Base-by-base conservation (phyloP, 2,797 vertebrate species). In the Cyprinella venusta region DNA sequence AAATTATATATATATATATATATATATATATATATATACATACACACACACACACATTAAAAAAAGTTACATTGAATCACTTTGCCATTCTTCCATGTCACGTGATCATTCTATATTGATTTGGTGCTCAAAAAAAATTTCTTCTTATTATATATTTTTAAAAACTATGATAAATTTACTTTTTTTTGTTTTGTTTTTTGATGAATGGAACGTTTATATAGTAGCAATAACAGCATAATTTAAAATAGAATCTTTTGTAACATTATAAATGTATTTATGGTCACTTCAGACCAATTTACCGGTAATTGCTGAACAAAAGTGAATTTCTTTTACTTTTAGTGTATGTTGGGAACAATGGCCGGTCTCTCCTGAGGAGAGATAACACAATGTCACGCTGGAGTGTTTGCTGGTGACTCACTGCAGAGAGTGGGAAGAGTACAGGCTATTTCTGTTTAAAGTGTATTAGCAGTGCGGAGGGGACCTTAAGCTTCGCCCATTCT, bases 371-470 rank as follows among this genome's bases (percentile, higher is more conserved):
- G 65, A 72, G 71, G 16, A 76, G 56, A 82, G 84, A 84, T 88
- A 92, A 91, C 88, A 90, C 85, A 89, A 89, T 86, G 80, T 78
- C 79, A 83, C 80, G 26, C 63, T 13, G 30, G 80, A 92, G 91
- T 89, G 88, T 90, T 92, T 85, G 78, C 81, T 84, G 82, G 84
- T 91, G 89, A 81, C 86, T 93, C 91, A 92, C 82, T 85, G 68
- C 54, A 87, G 69, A 12, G 74, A 50, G 85, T 54, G 54, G 76
- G 30, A 64, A 75, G 69, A 79, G 79, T 42, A 45, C 82, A 81
- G 75, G 45, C 85, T 69, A 80, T 75, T 78, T 89, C 81, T 70
- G 75, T 86, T 84, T 63, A 86, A 76, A 84, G 81, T 76, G 76
- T 38, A 79, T 78, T 79, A 80, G 69, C 81, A 54, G 79, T 76